Evolutionary conservation across 2,797 vertebrate species (phyloP).

Genomic region (Lycodopsis pacificus): DNA sequence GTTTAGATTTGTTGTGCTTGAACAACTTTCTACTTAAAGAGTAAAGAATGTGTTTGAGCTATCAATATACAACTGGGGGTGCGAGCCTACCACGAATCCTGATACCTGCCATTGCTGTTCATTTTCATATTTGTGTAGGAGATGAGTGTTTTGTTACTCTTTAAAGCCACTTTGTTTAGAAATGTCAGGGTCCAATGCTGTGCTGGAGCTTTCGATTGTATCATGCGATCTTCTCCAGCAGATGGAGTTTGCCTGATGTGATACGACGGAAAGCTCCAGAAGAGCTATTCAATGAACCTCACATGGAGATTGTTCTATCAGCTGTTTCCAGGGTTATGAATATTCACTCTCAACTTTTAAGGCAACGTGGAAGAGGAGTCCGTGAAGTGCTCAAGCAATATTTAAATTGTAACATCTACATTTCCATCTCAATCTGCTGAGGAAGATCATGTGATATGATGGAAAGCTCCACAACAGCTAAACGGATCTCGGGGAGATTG

Average conservation of each 20-base stretch:
- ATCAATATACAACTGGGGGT: no score
- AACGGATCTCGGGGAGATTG: no score
- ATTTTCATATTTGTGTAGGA: background rate
- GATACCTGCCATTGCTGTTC: background rate
- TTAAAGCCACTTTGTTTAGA: background rate
- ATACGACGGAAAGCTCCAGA: background rate
- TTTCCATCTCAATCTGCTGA: no score
- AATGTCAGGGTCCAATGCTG: background rate
- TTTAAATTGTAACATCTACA: no score
- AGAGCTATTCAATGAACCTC: background rate
- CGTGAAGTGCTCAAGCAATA: no score
- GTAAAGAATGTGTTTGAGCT: background rate
- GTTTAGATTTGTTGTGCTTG: background rate
- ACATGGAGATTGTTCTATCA: background rate
- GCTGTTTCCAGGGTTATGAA: background rate
- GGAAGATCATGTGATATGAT: no score
- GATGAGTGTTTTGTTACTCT: background rate
- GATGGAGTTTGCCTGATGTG: background rate
- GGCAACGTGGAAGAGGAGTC: no score
- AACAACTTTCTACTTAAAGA: background rate
- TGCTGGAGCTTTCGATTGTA: background rate
- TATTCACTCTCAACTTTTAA: background rate
- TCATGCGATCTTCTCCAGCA: background rate
- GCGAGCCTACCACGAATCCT: background rate
- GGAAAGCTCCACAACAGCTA: no score